Percentiles rank a stretch among this genome's conserved stretches.
phyloP scores from a whole-genome alignment of 2,113 vertebrate genomes.

The Bubo bubo region DNA sequence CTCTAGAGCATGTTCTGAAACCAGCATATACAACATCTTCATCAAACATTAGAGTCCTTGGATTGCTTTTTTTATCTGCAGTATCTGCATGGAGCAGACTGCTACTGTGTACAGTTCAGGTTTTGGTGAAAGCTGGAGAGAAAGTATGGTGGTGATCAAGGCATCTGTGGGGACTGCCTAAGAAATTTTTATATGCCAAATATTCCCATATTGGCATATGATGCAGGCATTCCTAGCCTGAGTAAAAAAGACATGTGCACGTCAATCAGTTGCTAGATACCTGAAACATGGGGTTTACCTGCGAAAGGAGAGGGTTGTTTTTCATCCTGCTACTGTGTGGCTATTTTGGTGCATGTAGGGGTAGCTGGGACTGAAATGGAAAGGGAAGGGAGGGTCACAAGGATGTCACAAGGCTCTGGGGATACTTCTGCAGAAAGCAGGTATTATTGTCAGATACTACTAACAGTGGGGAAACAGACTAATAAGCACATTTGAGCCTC shows the following conservation, averaged over 20 bases:
- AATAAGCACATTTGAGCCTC: neutral
- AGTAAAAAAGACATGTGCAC: neutral
- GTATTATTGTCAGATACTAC: neutral
- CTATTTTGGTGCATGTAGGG: neutral
- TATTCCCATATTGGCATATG: neutral
- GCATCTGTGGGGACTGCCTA: neutral
- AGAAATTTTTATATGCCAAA: neutral
- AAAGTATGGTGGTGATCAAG: neutral
- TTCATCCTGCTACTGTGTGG: neutral
- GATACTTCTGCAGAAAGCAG: neutral
- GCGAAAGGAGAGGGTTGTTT: neutral
- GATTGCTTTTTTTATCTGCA: neutral
- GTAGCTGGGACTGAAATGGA: neutral
- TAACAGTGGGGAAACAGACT: accelerated
- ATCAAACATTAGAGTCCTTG: neutral
- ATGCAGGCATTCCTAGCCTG: neutral
- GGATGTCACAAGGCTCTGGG: neutral
- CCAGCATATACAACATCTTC: neutral
- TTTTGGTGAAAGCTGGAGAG: neutral
- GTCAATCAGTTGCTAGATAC: neutral
- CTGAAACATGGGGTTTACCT: neutral
- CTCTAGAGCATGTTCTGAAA: neutral
- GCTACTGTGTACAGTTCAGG: neutral
- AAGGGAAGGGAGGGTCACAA: neutral
- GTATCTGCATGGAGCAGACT: neutral